Evolutionary conservation across 2,888 invertebrate genomes (phyloP).

Genomic region (Gerosis bhagava): DNA sequence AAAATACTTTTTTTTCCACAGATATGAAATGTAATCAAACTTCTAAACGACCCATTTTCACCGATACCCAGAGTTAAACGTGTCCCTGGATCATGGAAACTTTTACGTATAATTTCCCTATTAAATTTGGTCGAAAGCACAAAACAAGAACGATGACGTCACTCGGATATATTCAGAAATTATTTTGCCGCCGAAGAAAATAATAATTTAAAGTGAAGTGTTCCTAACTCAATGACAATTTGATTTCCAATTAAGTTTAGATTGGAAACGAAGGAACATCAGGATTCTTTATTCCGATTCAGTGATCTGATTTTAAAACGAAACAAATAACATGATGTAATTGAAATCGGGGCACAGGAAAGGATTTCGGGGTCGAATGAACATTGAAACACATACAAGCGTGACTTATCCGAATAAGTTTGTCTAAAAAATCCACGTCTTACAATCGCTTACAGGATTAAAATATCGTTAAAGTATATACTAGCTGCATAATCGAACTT

Average conservation of each 20-base stretch:
- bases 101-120: slow-evolving; percentile 19
- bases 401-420: not conserved
- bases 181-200: slow-evolving; percentile 24
- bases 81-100: slow-evolving; percentile 9
- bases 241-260: slow-evolving; percentile 36
- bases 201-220: slow-evolving; percentile 35
- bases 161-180: slow-evolving; percentile 24
- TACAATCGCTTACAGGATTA: too few relatives aligned
- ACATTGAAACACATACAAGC: not conserved
- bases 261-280: slow-evolving; percentile 29
- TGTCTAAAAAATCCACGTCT: too few relatives aligned
- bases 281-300: slow-evolving; percentile 28
- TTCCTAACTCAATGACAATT: slow-evolving; percentile 29
- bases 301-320: slow-evolving; percentile 29
- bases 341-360: not conserved
- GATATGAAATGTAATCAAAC: slow-evolving; percentile 18
- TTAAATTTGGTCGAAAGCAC: slow-evolving; percentile 27
- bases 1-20: too few relatives aligned
- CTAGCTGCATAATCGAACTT: too few relatives aligned
- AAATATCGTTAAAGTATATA: too few relatives aligned
- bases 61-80: slow-evolving; percentile 15
- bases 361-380: not conserved
- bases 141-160: slow-evolving; percentile 28
- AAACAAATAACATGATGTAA: slow-evolving; percentile 33
- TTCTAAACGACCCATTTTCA: slow-evolving; percentile 9